Conservation (phyloP, 2,888 invertebrate genomes). For the Sisyra nigra region DNA sequence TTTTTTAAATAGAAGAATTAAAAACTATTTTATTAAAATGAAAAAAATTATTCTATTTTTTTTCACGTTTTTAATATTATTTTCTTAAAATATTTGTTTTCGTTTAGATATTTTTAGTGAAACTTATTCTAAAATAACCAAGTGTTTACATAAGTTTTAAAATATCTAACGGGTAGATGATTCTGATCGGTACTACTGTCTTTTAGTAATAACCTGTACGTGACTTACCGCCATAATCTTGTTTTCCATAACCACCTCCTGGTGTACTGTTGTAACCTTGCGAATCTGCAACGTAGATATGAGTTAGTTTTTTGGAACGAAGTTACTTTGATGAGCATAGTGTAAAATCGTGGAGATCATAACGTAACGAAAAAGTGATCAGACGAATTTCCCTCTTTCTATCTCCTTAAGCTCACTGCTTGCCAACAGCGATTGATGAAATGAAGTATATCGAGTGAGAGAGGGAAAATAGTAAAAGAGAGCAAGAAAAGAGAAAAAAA, state of each 20-base stretch:
- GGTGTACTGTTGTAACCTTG: slow-evolving; percentile 14
- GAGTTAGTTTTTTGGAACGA: too few relatives aligned
- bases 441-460: too few relatives aligned
- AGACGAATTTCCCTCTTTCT: too few relatives aligned
- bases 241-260: slow-evolving; percentile 13
- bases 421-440: too few relatives aligned
- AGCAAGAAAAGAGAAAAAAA: too few relatives aligned
- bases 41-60: not conserved
- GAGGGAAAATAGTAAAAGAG: too few relatives aligned
- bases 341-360: too few relatives aligned
- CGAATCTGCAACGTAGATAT: slow-evolving; percentile 11
- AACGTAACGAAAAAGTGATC: too few relatives aligned
- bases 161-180: not conserved
- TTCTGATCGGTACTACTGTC: not conserved
- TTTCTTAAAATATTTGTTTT: not conserved
- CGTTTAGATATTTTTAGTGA: not conserved
- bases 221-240: slow-evolving; percentile 14
- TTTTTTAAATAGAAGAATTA: not conserved
- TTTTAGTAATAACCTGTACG: slow-evolving; percentile 8
- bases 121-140: not conserved
- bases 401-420: too few relatives aligned
- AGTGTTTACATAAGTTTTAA: not conserved
- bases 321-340: too few relatives aligned
- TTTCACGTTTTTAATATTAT: not conserved
- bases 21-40: slow-evolving; percentile 1